These are phyloP conservation scores for Sinella curviseta DNA, from an alignment of 1,140 invertebrate genomes.

Conservation along the genomic window DNA sequence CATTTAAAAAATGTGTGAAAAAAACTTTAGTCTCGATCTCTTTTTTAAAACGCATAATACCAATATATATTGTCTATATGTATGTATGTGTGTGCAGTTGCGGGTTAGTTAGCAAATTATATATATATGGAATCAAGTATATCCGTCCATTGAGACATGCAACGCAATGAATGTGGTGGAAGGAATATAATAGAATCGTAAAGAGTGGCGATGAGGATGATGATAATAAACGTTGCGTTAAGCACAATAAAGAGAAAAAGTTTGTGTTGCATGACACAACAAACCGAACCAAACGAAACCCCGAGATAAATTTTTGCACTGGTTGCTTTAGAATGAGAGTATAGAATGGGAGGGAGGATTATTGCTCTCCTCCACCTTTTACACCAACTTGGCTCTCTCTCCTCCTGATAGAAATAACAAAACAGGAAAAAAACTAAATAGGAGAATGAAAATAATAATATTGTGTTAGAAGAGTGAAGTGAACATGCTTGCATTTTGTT, in stretches of 20 bases:
- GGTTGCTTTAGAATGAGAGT: not conserved
- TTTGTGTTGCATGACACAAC: slow-evolving; percentile 19
- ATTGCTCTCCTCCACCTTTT: not conserved
- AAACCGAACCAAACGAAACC: not conserved
- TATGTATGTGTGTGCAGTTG: too few relatives aligned
- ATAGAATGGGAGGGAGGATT: not conserved
- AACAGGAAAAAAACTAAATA: not conserved
- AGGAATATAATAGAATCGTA: too few relatives aligned
- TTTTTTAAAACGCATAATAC: not conserved
- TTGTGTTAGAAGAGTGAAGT: not conserved
- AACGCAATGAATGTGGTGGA: not conserved
- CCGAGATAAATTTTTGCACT: not conserved
- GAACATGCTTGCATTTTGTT: slow-evolving; percentile 22
- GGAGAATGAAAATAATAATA: not conserved
- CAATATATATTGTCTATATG: too few relatives aligned
- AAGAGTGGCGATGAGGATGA: not conserved
- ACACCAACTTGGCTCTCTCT: not conserved
- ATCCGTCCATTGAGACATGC: slow-evolving; percentile 13
- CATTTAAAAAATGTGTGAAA: not conserved
- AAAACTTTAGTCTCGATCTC: not conserved
- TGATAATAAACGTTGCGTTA: not conserved
- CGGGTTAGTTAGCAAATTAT: too few relatives aligned
- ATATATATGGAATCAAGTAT: slow-evolving; percentile 15
- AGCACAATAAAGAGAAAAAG: not conserved
- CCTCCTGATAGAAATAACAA: not conserved